Percentiles rank a stretch among this genome's conserved stretches.
Evolutionary conservation across 2,888 invertebrate species (phyloP).

Genomic region (Limnephilus lunatus): DNA sequence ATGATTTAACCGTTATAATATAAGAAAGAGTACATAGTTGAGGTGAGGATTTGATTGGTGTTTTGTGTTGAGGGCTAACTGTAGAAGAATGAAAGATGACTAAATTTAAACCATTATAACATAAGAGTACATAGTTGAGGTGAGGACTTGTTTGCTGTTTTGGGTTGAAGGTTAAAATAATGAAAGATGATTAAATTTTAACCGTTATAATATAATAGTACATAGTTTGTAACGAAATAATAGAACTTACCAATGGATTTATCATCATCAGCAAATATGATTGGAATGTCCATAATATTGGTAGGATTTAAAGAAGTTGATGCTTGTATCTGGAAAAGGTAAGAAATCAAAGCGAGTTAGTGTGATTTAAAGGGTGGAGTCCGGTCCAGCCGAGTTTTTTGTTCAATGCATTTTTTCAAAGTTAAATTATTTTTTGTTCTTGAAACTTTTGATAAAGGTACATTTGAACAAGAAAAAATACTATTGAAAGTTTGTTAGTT

Average conservation of each 20-base stretch:
- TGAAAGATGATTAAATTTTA: conserved; percentile 9
- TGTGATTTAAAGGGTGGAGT: not conserved
- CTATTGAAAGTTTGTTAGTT: no score
- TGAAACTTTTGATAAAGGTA: no score
- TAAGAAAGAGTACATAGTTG: no score
- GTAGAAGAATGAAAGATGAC: conserved; percentile 20
- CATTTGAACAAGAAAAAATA: no score
- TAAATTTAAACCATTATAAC: not conserved
- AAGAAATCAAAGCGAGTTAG: not conserved
- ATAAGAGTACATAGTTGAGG: not conserved
- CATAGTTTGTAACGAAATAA: not conserved
- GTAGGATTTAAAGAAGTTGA: conserved; percentile 68
- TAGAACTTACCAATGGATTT: conserved; percentile 67
- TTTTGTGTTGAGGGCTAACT: conserved; percentile 49
- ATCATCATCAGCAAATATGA: conserved; percentile 79
- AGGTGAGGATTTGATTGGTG: conserved; percentile 8
- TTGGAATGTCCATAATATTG: conserved; percentile 79
- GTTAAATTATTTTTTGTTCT: no score
- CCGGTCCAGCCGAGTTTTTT: no score
- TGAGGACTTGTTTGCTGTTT: not conserved
- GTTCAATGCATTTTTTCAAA: no score
- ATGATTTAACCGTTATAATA: no score
- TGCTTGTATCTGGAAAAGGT: conserved; percentile 47
- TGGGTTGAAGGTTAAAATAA: conserved; percentile 41
- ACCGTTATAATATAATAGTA: not conserved